These are phyloP conservation scores for Lasioglossum morio DNA, from an alignment of 2,888 invertebrate genomes.

Conservation along the genomic window DNA sequence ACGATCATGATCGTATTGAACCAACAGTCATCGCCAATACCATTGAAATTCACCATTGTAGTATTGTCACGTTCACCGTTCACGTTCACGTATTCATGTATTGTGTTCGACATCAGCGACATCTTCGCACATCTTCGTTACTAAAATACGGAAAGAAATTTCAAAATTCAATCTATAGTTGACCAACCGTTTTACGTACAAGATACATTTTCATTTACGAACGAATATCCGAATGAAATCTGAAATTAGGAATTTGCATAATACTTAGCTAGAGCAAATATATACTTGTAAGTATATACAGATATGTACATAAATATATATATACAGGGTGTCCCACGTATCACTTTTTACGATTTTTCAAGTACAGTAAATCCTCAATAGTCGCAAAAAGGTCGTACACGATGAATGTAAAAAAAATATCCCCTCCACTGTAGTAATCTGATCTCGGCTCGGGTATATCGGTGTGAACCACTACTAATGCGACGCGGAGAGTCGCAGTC, in stretches of 20 bases:
- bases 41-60: conserved; percentile 7
- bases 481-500: too few relatives aligned
- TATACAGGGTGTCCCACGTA: too few relatives aligned
- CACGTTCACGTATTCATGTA: neutral
- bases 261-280: neutral
- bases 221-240: too few relatives aligned
- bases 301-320: too few relatives aligned
- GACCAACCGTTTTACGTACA: neutral
- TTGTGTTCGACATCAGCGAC: conserved; percentile 34
- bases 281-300: neutral
- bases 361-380: too few relatives aligned
- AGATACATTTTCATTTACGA: too few relatives aligned
- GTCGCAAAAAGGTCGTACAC: too few relatives aligned
- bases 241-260: neutral
- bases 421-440: too few relatives aligned
- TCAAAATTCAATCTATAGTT: neutral
- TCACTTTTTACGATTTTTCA: too few relatives aligned
- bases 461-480: too few relatives aligned
- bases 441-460: too few relatives aligned
- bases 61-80: conserved; percentile 7
- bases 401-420: too few relatives aligned
- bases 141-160: conserved; percentile 1
- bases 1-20: conserved; percentile 24
- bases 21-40: conserved; percentile 34
- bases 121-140: conserved; percentile 30